Percentiles rank a stretch among this genome's conserved stretches.
phyloP scores from a whole-genome alignment of 2,113 vertebrate species.

The Phrynosoma blainvillii region DNA sequence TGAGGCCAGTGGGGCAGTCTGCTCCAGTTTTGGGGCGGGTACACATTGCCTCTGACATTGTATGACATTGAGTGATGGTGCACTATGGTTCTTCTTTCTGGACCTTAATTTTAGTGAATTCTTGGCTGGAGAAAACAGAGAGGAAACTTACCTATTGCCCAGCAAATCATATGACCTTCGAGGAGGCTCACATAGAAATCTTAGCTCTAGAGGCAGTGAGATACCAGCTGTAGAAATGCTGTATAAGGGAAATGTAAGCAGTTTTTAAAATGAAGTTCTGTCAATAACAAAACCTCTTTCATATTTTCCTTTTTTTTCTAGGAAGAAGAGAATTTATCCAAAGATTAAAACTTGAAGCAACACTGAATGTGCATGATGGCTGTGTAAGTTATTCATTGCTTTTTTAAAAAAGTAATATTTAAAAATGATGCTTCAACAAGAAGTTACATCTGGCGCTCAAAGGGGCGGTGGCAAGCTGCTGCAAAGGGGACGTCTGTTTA shows the following conservation, averaged over 20 bases:
- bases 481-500: too few relatives aligned
- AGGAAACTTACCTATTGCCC: not conserved
- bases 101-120: not conserved
- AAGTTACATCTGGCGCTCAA: not conserved
- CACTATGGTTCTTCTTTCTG: not conserved
- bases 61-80: not conserved
- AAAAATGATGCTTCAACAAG: not conserved
- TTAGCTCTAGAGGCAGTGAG: not conserved
- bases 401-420: not conserved
- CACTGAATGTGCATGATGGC: slow-evolving; percentile 95
- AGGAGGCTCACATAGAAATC: not conserved
- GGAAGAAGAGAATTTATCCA: slow-evolving; percentile 99
- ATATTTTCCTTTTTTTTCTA: slow-evolving; percentile 67
- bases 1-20: slow-evolving; percentile 21
- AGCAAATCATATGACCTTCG: not conserved
- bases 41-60: slow-evolving; percentile 12
- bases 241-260: not conserved
- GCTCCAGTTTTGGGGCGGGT: slow-evolving; percentile 15
- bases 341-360: slow-evolving; percentile 97
- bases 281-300: not conserved
- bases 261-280: not conserved
- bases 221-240: not conserved
- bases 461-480: too few relatives aligned
- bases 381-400: slow-evolving; percentile 87
- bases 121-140: not conserved